Evolutionary conservation across 2,113 vertebrate genomes (phyloP).

Genomic region (Pavo muticus): DNA sequence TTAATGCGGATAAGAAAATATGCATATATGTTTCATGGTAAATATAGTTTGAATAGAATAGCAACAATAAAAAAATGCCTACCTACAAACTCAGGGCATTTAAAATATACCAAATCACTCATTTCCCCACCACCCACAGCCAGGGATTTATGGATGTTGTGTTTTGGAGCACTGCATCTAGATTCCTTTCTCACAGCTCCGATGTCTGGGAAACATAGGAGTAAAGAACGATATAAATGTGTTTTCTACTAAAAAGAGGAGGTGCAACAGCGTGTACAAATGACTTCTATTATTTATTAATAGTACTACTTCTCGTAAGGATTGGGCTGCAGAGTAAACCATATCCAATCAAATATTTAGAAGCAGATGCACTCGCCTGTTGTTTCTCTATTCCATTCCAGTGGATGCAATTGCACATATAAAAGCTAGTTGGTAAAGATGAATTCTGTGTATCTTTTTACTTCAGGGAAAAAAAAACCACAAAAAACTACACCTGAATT

Average conservation of each 20-base stretch:
- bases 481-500: neutral
- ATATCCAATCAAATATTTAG: conserved; percentile 51
- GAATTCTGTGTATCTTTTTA: neutral
- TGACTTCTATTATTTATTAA: conserved; percentile 9
- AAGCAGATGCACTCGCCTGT: conserved; percentile 14
- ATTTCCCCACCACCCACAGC: neutral
- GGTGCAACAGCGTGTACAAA: neutral
- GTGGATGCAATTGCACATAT: neutral
- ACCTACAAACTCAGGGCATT: neutral
- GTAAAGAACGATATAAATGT: neutral
- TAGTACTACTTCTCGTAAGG: neutral
- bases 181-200: neutral
- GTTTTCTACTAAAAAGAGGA: neutral
- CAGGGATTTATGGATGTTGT: neutral
- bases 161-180: neutral
- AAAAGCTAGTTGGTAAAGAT: neutral
- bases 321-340: conserved; percentile 10
- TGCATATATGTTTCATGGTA: neutral
- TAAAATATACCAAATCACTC: neutral
- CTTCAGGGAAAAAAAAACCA: neutral
- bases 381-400: neutral
- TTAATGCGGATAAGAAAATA: neutral
- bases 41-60: neutral
- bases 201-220: neutral
- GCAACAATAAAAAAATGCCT: neutral